Percentiles rank a stretch among this genome's conserved stretches.
These are phyloP conservation scores for Penaeus japonicus DNA, from an alignment of 1,140 invertebrate species.

Conservation along the genomic window DNA sequence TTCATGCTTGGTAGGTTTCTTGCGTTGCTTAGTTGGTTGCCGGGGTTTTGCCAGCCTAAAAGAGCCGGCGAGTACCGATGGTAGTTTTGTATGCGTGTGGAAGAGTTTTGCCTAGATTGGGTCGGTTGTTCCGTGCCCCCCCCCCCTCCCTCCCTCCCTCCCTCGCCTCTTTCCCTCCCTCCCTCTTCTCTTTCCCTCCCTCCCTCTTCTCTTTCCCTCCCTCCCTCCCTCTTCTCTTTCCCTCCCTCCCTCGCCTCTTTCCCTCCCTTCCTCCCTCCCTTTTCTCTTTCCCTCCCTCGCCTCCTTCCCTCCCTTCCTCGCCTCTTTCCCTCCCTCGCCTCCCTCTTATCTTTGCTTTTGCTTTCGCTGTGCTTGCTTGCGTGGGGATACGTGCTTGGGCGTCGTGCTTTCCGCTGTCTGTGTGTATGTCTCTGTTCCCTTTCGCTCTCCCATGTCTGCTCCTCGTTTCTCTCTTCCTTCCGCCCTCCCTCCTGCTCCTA, in stretches of 20 bases:
- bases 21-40: too few relatives aligned
- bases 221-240: neutral
- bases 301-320: neutral
- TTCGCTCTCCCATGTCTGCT: too few relatives aligned
- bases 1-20: too few relatives aligned
- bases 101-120: too few relatives aligned
- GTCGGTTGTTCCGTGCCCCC: neutral
- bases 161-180: neutral
- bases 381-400: too few relatives aligned
- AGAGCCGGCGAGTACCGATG: too few relatives aligned
- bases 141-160: neutral
- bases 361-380: too few relatives aligned
- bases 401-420: too few relatives aligned
- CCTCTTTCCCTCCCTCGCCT: conserved; percentile 13
- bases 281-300: neutral
- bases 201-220: neutral
- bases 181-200: neutral
- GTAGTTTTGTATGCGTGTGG: too few relatives aligned
- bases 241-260: neutral
- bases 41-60: too few relatives aligned
- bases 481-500: neutral
- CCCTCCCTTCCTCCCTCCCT: too few relatives aligned
- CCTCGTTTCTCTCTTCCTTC: neutral
- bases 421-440: neutral
- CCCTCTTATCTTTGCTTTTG: neutral